Conservation (phyloP, 2,888 invertebrate species). For the Lamellibrachia satsuma region DNA sequence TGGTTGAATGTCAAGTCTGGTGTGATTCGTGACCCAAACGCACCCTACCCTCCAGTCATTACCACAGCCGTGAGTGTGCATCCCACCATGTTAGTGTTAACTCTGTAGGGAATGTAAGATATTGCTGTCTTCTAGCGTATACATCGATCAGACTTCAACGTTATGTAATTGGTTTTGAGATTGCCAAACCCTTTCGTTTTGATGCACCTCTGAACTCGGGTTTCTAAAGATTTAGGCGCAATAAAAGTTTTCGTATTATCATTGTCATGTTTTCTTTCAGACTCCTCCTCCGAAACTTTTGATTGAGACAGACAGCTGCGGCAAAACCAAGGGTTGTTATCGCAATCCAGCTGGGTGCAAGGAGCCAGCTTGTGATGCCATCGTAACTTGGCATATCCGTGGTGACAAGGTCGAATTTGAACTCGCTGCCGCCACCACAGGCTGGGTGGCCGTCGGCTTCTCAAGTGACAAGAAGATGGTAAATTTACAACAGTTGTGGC, state of each 20-base stretch:
- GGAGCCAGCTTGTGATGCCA: constrained; percentile 57
- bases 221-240: not conserved
- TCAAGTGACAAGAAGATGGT: constrained; percentile 62
- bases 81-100: not conserved
- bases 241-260: no score
- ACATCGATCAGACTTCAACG: no score
- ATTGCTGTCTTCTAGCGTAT: no score
- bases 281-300: constrained; percentile 43
- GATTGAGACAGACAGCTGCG: constrained; percentile 56
- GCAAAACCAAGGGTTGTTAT: constrained; percentile 60
- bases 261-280: not conserved
- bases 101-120: no score
- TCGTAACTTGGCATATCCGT: constrained; percentile 58
- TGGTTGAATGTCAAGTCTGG: constrained; percentile 59
- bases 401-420: constrained; percentile 47
- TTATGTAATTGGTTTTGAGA: no score
- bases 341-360: constrained; percentile 59
- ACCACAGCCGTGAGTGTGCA: constrained; percentile 42
- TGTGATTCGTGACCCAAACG: constrained; percentile 46
- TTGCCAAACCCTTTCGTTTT: no score
- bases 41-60: constrained; percentile 42
- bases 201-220: no score
- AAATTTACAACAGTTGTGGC: constrained; percentile 28
- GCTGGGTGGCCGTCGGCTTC: constrained; percentile 59
- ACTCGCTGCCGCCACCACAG: constrained; percentile 55